Base-by-base conservation (phyloP, 2,888 invertebrate genomes). In the Athetis lepigone region DNA sequence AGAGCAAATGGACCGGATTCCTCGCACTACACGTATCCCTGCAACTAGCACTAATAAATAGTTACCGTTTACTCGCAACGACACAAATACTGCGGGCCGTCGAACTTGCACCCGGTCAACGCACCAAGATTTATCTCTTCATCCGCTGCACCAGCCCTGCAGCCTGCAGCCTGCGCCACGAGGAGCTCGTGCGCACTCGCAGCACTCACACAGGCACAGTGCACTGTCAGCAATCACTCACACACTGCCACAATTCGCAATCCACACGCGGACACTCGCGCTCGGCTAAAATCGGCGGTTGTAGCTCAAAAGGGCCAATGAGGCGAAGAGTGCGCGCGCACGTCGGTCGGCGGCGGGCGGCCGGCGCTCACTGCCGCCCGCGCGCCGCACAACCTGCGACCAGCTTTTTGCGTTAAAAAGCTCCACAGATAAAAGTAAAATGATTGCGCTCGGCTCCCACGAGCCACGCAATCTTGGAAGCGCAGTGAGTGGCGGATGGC, bases 391-490 rank as follows among this genome's bases (percentile, higher is more conserved):
- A 88, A 88, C 91, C 90, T 89, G 90, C 87, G 86, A 78, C 70
- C 80, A 90, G 90, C 92, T 92, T 92, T 92, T 92, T 91, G 87
- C 90, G 87, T 86, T 84, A 88, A 90, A 87, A 90, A 90, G 91
- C 89, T 88, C 83, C 61, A 70, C 71, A 82, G 85, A 86, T 87
- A 88, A 89, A 88, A 90, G 88, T 88, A 85, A 89, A 90, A 86
- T 84, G 80, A 86, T 86, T 85, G 81, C 87, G 90, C 87, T 90
- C 91, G 87, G 90, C 87, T 90, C 91, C 89, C 92, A 90, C 90
- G 88, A 80, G 75, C 75, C 78, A 58, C 69, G 51, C 64, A 61
- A 54, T 46, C 60, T 55, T 51, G 27, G 33, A 33, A 9, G 64
- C 55, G 68, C 49, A 52, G 55, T 33, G 64, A 52, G 55, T 33